Evolutionary conservation across 2,797 vertebrate genomes (phyloP), one percentile per base, ranked within the genome.

Genomic region (Pipistrellus kuhlii): DNA sequence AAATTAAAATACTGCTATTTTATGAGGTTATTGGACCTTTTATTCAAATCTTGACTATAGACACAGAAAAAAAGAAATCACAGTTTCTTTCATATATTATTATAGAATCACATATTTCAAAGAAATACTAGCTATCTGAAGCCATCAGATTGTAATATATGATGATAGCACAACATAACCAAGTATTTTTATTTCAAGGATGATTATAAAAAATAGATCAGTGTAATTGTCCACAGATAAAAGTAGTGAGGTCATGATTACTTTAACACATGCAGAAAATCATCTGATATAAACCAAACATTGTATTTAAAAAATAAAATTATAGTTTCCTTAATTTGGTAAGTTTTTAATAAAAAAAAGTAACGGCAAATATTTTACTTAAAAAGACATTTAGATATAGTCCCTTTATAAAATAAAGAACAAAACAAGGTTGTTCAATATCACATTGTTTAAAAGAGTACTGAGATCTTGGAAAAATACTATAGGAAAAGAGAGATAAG

Each of bases 151-250:
- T 84, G 1, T 64, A 82, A 72, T 64, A 72, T 66, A 30, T 6
- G 18, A 41, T 66, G 80, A 51, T 27, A 66, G 89, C 68, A 48
- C 5, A 73, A 23, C 7, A 64, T 27, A 68, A 76, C 77, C 38
- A 89, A 89, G 11, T 78, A 72, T 59, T 62, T 48, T 91, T 81
- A 84, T 48, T 23, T 12, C 25, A 59, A 83, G 12, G 8, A 57
- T 93, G 21, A 72, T 51, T 71, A 77, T 71, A 78, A 59, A 72
- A 89, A 91, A 92, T 25, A 57, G 38, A 77, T 48, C 53, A 51
- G 21, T 75, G 3, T 85, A 88, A 84, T 30, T 92, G 72, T 21
- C 21, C 51, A 57, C 57, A 82, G 55, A 83, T 83, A 69, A 51
- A 83, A 90, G 69, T 38, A 68, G 20, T 9, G 15, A 83, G 73